phyloP scores from a whole-genome alignment of 2,888 invertebrate genomes.

The Acanthopleura granulata region DNA sequence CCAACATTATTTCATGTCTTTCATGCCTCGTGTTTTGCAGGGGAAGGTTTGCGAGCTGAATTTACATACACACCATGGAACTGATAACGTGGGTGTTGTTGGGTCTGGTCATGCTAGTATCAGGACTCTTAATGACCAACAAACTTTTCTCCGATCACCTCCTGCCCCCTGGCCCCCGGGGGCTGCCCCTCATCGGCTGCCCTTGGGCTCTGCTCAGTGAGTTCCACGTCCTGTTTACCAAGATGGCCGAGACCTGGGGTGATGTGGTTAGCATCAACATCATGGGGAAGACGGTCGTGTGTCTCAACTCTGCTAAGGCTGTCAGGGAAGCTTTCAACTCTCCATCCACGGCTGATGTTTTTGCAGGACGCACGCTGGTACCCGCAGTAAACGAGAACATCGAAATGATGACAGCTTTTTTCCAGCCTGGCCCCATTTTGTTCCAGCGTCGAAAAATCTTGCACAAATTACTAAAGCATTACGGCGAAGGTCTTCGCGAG shows the following conservation, averaged over 20 bases:
- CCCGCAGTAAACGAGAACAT: not conserved
- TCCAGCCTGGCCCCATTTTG: not conserved
- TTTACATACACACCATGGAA: not conserved
- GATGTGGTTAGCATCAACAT: not conserved
- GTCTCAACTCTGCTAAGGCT: not conserved
- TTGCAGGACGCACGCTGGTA: not conserved
- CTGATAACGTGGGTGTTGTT: not conserved
- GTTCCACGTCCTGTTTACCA: not conserved
- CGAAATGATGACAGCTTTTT: not conserved
- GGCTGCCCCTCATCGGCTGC: not conserved
- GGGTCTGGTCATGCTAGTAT: not conserved
- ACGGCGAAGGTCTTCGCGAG: not conserved
- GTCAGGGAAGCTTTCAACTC: not conserved
- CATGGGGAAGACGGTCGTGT: not conserved
- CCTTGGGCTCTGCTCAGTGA: not conserved
- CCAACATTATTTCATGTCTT: too few relatives aligned
- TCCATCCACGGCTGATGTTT: not conserved
- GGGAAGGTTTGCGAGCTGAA: too few relatives aligned
- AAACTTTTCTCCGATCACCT: not conserved
- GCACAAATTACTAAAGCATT: not conserved
- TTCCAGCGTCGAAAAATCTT: not conserved
- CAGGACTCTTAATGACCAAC: not conserved
- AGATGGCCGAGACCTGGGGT: not conserved
- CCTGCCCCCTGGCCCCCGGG: not conserved
- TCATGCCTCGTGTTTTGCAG: too few relatives aligned